These are phyloP conservation scores for Germaria angustata DNA, from an alignment of 2,888 invertebrate genomes.

Conservation along the genomic window DNA sequence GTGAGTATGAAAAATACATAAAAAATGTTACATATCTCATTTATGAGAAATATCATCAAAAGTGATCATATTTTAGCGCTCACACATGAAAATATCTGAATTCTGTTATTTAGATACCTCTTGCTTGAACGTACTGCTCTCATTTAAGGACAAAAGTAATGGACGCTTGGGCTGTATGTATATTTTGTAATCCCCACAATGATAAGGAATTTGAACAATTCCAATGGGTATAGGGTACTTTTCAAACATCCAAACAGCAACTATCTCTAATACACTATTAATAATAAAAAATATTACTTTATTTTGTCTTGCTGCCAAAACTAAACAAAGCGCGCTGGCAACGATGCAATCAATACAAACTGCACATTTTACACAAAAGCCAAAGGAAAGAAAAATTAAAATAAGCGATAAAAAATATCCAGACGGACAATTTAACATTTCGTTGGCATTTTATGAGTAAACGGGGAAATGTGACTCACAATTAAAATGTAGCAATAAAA, in stretches of 20 bases:
- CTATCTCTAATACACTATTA: neutral
- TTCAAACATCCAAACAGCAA: neutral
- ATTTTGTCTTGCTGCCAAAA: conserved; percentile 26
- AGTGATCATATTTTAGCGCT: too few species aligned
- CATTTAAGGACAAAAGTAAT: too few species aligned
- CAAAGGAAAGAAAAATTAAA: neutral
- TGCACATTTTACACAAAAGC: conserved; percentile 14
- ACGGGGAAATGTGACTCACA: conserved; percentile 55
- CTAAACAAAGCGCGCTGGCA: conserved; percentile 45
- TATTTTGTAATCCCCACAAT: too few species aligned
- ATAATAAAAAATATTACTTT: conserved; percentile 34
- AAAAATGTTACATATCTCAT: too few species aligned
- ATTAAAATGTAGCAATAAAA: conserved; percentile 15
- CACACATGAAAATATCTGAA: too few species aligned
- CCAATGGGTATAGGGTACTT: neutral
- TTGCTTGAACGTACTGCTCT: too few species aligned
- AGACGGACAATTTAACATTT: conserved; percentile 55
- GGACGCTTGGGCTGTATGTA: too few species aligned
- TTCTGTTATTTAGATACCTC: too few species aligned
- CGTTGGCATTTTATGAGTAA: conserved; percentile 53
- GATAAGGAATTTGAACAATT: too few species aligned
- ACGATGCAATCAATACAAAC: conserved; percentile 41
- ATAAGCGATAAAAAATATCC: conserved; percentile 15
- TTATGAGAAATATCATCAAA: too few species aligned
- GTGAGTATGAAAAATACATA: too few species aligned